Base-by-base conservation (phyloP, 2,888 invertebrate species). In the Amphipyra berbera region DNA sequence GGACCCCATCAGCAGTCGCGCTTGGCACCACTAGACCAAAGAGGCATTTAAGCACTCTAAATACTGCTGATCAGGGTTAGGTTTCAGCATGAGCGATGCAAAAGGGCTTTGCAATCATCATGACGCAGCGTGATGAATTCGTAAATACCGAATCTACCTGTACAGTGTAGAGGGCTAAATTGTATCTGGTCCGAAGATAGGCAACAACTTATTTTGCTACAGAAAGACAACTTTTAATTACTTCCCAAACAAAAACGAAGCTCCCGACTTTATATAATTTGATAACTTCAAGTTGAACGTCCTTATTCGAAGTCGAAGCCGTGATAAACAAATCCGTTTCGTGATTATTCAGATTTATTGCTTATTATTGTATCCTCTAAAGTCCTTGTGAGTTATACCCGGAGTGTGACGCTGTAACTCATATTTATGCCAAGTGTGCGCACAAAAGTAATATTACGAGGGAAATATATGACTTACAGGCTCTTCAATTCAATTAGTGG, bases 201-300 rank as follows among this genome's bases (percentile, higher is more conserved):
- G 52, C 68, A 73, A 74, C 69, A 80, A 76, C 69, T 79, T 80
- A 81, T 82, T 82, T 78, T 68, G 73, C 75, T 72, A 82, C 73
- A 73, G 73, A 76, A 75, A 70, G 52, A 61, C 40, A 84, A 85
- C 81, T 85, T 85, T 82, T 85, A 85, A 85, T 85, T 85, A 83
- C 82, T 85, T 85, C 73, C 46, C 56, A 77, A 83, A 85, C 79
- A 83, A 82, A 84, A 85, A 80, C 72, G 83, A 61, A 71, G 64
- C 59, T 65, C 40, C 73, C 62, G 71, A 79, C 76, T 81, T 81
- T 73, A 76, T 78, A 75, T 78, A 79, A 81, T 82, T 81, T 73
- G 78, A 70, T 78, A 74, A 74, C 73, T 81, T 76, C 55, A 76
- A 73, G 53, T 56, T 63, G 58, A 69, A 66, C 58, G 49, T 63